phyloP scores from a whole-genome alignment of 2,888 invertebrate genomes.

The Tupiocoris notatus region DNA sequence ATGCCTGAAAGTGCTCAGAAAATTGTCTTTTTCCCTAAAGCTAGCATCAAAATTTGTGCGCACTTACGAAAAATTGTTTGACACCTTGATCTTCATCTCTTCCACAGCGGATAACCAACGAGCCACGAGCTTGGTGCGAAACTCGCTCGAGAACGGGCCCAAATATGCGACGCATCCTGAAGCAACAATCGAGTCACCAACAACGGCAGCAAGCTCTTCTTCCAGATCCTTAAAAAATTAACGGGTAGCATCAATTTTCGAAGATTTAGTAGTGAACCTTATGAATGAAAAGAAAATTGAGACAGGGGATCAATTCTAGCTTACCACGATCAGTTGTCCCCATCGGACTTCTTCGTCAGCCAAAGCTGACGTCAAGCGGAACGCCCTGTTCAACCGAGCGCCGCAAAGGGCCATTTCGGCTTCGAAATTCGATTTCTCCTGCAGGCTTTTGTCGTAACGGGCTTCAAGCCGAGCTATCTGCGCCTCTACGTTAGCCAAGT shows the following conservation, averaged over 20 bases:
- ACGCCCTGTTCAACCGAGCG: constrained; percentile 75
- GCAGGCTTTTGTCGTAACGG: constrained; percentile 69
- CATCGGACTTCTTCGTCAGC: constrained; percentile 84
- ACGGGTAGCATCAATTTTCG: not conserved
- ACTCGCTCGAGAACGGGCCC: constrained; percentile 80
- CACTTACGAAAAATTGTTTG: constrained; percentile 54
- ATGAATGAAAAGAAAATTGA: no score
- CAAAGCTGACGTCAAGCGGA: constrained; percentile 79
- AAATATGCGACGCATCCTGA: constrained; percentile 87
- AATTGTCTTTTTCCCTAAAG: no score
- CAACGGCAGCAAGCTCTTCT: constrained; percentile 66
- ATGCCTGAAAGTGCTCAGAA: no score
- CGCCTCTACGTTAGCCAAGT: constrained; percentile 77
- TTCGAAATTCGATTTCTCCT: constrained; percentile 71
- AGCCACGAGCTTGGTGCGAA: constrained; percentile 65
- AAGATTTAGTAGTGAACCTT: not conserved
- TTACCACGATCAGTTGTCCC: constrained; percentile 57
- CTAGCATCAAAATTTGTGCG: no score
- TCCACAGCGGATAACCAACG: constrained; percentile 61
- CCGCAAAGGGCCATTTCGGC: constrained; percentile 74
- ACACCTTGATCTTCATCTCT: constrained; percentile 66
- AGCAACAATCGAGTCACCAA: constrained; percentile 84
- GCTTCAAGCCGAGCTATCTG: constrained; percentile 61
- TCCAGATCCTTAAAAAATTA: constrained; percentile 60
- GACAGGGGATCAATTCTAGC: no score